Evolutionary conservation across 2,797 vertebrate species (phyloP), one percentile per base, ranked within the genome.

Genomic region (Argyrosomus regius): DNA sequence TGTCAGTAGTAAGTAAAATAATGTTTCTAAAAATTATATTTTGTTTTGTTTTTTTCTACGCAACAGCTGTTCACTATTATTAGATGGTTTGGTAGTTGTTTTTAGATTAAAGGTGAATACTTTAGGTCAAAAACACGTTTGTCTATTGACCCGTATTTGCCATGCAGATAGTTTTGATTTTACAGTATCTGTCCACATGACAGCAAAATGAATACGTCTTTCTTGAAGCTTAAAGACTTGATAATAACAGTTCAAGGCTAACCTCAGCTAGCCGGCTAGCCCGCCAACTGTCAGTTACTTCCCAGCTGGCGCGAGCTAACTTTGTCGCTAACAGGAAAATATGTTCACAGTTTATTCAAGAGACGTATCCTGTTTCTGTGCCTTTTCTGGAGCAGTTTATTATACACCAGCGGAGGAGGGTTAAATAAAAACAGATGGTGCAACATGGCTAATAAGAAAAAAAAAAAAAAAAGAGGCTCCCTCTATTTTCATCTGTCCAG

Each of bases 1-100:
- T 99, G 97, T 98, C 98, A 95, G 98, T 99, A 96, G 98, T 99
- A 97, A 99, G 98, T 99, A 96, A 95, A 90, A 89, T 85, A 89
- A 90, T 86, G 87, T 93, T 94, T 90, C 85, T 93, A 80, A 87
- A 91, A 77, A 82, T 72, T 69, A 61, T 63, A 59, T 45, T 73
- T 82, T 49, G n/a, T 75, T 71, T 8, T 74, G 39, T 66, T 46
- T 14, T 65, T 52, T 18, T 43, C 3, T 52, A 39, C 2, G 35
- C 35, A 39, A 35, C 35, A 35, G 28, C 59, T 74, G 24, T 31
- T 28, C 2, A 43, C 18, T 67, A n/a, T 75, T 43, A 11, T n/a
- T 3, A 50, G 46, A 16, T n/a, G 2, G 5, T 39, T 20, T 49
- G 9, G 13, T 75, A 9, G 14, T 63, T 2, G 52, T n/a, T 59